These are phyloP conservation scores for Diplodus sargus DNA, from an alignment of 2,797 vertebrate species.

Conservation along the genomic window DNA sequence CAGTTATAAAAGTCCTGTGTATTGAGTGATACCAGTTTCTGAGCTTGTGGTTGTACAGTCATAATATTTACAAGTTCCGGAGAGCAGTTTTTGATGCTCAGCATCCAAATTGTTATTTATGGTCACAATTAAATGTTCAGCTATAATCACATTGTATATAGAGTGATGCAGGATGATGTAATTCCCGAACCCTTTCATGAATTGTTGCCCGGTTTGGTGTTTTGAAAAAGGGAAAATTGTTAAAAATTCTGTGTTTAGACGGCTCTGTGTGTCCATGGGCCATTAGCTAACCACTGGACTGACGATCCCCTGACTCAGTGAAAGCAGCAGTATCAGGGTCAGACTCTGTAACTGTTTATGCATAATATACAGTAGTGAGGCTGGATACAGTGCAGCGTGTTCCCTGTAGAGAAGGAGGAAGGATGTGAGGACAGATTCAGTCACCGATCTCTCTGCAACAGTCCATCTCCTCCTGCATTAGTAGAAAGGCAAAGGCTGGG, in stretches of 20 bases:
- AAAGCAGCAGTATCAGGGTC: conserved; percentile 69
- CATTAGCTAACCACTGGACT: conserved; percentile 64
- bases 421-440: conserved; percentile 49
- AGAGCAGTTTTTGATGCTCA: neutral
- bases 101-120: neutral
- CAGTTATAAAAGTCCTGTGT: neutral
- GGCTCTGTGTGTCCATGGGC: conserved; percentile 53
- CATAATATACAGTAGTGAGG: conserved; percentile 52
- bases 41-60: neutral
- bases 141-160: neutral
- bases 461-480: conserved; percentile 52
- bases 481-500: conserved; percentile 52
- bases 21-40: neutral
- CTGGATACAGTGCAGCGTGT: conserved; percentile 20
- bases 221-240: conserved; percentile 25
- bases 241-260: conserved; percentile 28
- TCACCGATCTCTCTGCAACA: conserved; percentile 43
- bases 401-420: conserved; percentile 50
- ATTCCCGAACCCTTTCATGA: conserved; percentile 9
- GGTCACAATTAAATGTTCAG: neutral
- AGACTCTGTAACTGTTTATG: conserved; percentile 57
- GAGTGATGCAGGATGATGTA: neutral
- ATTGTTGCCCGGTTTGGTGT: conserved; percentile 2
- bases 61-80: neutral
- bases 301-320: conserved; percentile 68